A percentile compares a stretch with the other conserved stretches of the same genome.
Evolutionary conservation across 2,888 invertebrate genomes (phyloP).

Genomic region (Melitaea athalia): DNA sequence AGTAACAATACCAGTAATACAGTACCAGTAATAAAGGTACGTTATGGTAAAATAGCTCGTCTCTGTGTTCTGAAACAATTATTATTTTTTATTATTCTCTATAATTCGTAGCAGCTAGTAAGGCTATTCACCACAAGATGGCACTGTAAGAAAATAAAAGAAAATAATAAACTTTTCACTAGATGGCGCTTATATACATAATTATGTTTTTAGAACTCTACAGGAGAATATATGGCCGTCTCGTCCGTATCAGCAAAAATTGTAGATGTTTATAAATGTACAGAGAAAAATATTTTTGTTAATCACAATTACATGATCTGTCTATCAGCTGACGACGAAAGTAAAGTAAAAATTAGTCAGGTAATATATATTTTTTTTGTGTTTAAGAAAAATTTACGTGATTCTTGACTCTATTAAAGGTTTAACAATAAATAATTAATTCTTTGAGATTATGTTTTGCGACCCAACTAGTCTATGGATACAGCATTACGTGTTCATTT

Average conservation of each 20-base stretch:
- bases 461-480: too few species aligned
- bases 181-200: conserved; percentile 1
- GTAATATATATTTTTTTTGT: neutral
- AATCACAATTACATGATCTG: conserved; percentile 19
- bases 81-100: too few species aligned
- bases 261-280: conserved; percentile 29
- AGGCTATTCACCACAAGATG: conserved; percentile 19
- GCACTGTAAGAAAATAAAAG: neutral
- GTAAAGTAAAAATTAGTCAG: conserved; percentile 14
- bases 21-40: too few species aligned
- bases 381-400: too few species aligned
- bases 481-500: too few species aligned
- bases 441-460: too few species aligned
- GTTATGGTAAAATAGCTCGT: too few species aligned
- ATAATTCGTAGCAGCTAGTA: neutral
- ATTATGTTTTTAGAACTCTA: conserved; percentile 24
- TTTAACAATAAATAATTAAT: too few species aligned
- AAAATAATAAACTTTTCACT: neutral
- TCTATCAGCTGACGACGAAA: conserved; percentile 9
- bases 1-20: too few species aligned
- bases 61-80: too few species aligned
- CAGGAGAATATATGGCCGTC: conserved; percentile 23
- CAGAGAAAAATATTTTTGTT: conserved; percentile 19
- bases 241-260: conserved; percentile 12
- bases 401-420: too few species aligned